Base-by-base conservation (phyloP, 2,113 vertebrate genomes). In the Crocuta crocuta region DNA sequence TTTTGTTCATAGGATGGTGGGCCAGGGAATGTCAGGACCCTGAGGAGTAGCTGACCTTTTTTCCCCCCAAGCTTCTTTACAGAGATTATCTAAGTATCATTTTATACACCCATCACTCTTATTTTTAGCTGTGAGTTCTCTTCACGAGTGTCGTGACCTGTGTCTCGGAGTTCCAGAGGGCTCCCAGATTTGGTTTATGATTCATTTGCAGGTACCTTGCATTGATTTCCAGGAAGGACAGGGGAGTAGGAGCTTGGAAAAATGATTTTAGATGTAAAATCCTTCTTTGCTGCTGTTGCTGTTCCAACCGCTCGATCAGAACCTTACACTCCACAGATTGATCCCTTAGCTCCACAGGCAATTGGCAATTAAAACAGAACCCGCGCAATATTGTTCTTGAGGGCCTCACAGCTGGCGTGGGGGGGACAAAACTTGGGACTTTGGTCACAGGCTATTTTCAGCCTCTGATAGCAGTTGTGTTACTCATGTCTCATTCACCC, bases 391-490 rank as follows among this genome's bases (percentile, higher is more conserved):
- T 98, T 98, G 98, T 98, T 99, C 98, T 98, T 90, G 55, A 97
- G 98, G 98, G 97, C 96, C 98, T 98, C 98, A 98, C 98, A 98
- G 98, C 70, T 93, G 97, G 97, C 70, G 26, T 48, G 43, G 89
- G 96, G 90, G 97, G 93, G 50, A 93, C 92, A 78, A 98, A 97
- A 97, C 98, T 98, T 97, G 98, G 98, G 89, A 98, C 98, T 98
- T 98, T 98, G 98, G 98, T 99, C 99, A 99, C 91, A 91, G 94
- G 98, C 96, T 99, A 99, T 99, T 99, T 99, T 99, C 93, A 96
- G 99, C 98, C 71, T 97, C 58, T 98, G 99, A 99, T 98, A 99
- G 98, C 98, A 97, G 83, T 93, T 97, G 98, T 98, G 99, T 98
- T 98, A 98, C 98, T 99, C 97, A 96, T 82, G 97, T 97, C 98